Base-by-base conservation (phyloP, 2,888 invertebrate species). In the Troides oblongomaculatus region DNA sequence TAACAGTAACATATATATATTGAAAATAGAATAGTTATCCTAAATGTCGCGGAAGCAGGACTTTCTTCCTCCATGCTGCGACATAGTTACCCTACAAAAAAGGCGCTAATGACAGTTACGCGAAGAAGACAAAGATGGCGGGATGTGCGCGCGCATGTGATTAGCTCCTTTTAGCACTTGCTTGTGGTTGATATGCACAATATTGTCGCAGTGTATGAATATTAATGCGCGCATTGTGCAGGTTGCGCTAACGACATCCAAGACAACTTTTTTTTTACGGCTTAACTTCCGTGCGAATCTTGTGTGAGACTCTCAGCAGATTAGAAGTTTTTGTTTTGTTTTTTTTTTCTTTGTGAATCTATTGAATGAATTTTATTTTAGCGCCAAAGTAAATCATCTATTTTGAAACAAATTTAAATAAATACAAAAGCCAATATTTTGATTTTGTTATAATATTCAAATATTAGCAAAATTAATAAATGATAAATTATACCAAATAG, bases 151-250 rank as follows among this genome's bases (percentile, higher is more conserved):
- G 78, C 83, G 90, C 90, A 91, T 91, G 79, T 77, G 82, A 91
- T 91, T 89, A 89, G 82, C 82, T 82, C 77, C 86, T 90, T 81
- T 89, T 87, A 84, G 80, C 88, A 89, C 87, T 88, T 86, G 86
- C 82, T 72, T 74, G 86, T 89, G 90, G 90, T 91, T 92, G 92
- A 92, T 92, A 92, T 90, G 91, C 90, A 88, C 85, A 90, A 91
- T 90, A 82, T 78, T 80, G 85, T 85, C 80, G 77, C 75, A 74
- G 78, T 84, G 81, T 86, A 87, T 91, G 90, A 90, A 91, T 92
- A 90, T 89, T 89, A 87, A 90, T 86, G 77, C 56, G 57, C 68
- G 71, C 72, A 80, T 85, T 84, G 83, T 86, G 84, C 88, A 89
- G 87, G 88, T 88, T 84, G 78, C 75, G 77, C 78, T 84, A 80